phyloP scores from a whole-genome alignment of 2,888 invertebrate species.

The Philereme transversata region DNA sequence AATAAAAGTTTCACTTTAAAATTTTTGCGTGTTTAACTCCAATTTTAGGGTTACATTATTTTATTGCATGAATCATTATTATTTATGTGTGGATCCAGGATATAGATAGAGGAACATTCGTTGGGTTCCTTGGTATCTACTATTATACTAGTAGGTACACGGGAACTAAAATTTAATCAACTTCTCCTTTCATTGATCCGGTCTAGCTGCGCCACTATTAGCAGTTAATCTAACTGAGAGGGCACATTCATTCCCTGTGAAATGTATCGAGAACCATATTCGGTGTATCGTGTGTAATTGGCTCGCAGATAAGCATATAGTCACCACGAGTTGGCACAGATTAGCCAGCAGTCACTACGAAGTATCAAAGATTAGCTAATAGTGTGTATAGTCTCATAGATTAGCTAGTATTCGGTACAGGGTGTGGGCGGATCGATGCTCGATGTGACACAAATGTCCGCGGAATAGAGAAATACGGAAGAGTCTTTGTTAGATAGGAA shows the following conservation, averaged over 20 bases:
- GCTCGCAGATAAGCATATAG: slow-evolving; percentile 52
- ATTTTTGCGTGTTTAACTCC: no score
- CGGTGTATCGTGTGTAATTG: slow-evolving; percentile 76
- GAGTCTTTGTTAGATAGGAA: background rate
- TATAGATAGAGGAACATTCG: no score
- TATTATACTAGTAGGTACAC: no score
- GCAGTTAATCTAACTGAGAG: slow-evolving; percentile 13
- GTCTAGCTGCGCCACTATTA: slow-evolving; percentile 3
- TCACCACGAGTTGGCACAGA: slow-evolving; percentile 13
- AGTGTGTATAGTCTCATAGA: slow-evolving; percentile 13
- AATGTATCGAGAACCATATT: slow-evolving; percentile 70
- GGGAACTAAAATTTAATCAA: background rate
- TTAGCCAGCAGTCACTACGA: slow-evolving; percentile 13
- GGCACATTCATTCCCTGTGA: slow-evolving; percentile 18
- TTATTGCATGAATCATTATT: no score
- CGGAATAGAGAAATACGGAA: slow-evolving; percentile 16
- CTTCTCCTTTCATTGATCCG: background rate
- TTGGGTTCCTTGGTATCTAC: no score
- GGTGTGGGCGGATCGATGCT: slow-evolving; percentile 68
- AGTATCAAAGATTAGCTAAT: slow-evolving; percentile 18
- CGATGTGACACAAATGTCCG: slow-evolving; percentile 70
- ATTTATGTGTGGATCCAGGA: no score
- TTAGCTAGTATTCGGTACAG: slow-evolving; percentile 14
- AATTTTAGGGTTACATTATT: no score
- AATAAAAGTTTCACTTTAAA: no score